Evolutionary conservation across 1,140 invertebrate species (phyloP).

Genomic region (Nebria ingens): DNA sequence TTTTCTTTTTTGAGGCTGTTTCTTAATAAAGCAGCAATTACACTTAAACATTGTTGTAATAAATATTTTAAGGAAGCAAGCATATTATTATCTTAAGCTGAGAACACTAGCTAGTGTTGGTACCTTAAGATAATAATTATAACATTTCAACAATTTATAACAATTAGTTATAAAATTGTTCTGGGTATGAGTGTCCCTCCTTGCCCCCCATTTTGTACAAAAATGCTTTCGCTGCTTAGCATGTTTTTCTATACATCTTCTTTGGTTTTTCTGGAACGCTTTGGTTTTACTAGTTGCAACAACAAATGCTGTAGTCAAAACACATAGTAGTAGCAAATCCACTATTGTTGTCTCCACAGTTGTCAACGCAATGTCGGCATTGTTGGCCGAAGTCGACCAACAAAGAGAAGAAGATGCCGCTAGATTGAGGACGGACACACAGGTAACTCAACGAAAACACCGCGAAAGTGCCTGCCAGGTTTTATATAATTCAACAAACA

Average conservation of each 20-base stretch:
- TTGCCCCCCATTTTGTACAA: neutral
- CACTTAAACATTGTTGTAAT: no score
- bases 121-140: no score
- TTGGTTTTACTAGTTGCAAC: neutral
- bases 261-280: neutral
- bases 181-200: conserved; percentile 9
- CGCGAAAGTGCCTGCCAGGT: no score
- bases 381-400: conserved; percentile 57
- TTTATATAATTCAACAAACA: no score
- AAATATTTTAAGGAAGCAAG: no score
- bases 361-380: conserved; percentile 59
- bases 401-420: conserved; percentile 44
- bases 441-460: no score
- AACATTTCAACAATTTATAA: conserved; percentile 16
- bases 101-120: no score
- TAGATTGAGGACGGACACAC: conserved; percentile 22
- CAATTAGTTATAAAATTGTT: conserved; percentile 17
- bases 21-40: no score
- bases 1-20: no score
- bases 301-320: neutral
- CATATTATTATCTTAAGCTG: no score
- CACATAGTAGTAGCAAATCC: neutral
- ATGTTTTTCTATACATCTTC: neutral
- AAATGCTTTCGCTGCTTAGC: neutral
- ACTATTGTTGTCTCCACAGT: conserved; percentile 37